phyloP scores from a whole-genome alignment of 53 echinoderm and acorn worm genomes.

The Crossaster papposus region DNA sequence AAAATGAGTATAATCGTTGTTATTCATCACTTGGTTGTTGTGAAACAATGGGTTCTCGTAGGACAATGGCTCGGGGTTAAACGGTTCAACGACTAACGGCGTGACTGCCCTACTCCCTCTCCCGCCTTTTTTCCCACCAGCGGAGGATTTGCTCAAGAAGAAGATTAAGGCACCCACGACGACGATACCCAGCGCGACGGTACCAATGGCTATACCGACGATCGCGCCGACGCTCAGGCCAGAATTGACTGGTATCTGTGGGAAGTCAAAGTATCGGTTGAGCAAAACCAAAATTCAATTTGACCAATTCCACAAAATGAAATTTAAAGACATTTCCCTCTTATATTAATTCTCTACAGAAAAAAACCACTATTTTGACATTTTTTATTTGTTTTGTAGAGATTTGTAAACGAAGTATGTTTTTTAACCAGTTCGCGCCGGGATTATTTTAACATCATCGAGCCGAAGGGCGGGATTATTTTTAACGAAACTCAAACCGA shows the following conservation, averaged over 20 bases:
- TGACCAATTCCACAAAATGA: background rate
- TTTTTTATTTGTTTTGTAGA: too few relatives aligned
- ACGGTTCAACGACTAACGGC: background rate
- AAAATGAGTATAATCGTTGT: too few relatives aligned
- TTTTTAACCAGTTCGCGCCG: too few relatives aligned
- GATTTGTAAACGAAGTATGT: too few relatives aligned
- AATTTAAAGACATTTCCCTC: too few relatives aligned
- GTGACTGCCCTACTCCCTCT: background rate
- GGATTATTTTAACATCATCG: too few relatives aligned
- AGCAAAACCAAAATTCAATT: background rate
- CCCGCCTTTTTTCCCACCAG: background rate
- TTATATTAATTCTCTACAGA: too few relatives aligned
- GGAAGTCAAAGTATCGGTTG: too few relatives aligned
- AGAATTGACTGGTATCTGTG: background rate
- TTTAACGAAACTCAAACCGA: too few relatives aligned
- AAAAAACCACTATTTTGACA: too few relatives aligned
- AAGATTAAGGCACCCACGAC: background rate
- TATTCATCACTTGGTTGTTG: too few relatives aligned
- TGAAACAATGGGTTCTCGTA: background rate
- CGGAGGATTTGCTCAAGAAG: background rate
- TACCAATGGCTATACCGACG: conserved; percentile 22
- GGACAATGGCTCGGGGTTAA: background rate
- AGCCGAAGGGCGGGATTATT: too few relatives aligned
- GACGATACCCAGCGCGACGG: background rate
- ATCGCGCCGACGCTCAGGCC: conserved; percentile 22